phyloP scores from a whole-genome alignment of 2,888 invertebrate species.

The Caenorhabditis doughertyi region DNA sequence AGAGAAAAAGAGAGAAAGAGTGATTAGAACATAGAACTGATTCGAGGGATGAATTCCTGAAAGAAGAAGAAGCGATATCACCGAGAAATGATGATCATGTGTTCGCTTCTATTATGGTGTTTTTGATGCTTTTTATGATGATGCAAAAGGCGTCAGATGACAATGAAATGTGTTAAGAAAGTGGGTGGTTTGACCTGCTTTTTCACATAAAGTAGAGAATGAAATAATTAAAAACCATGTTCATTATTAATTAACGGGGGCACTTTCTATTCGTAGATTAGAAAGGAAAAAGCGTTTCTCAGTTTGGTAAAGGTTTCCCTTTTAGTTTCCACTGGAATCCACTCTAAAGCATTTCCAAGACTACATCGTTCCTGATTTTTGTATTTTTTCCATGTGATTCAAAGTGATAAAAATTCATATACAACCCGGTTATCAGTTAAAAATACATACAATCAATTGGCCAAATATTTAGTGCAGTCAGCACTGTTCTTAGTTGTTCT shows the following conservation, averaged over 20 bases:
- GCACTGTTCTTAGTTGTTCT: constrained; percentile 32
- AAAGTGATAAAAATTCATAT: background rate
- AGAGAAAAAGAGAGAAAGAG: background rate
- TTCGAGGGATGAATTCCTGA: constrained; percentile 26
- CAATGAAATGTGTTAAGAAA: constrained; percentile 31
- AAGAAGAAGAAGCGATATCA: background rate
- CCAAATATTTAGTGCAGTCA: constrained; percentile 33
- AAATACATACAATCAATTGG: constrained; percentile 4
- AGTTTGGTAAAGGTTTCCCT: no score
- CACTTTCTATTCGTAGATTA: no score
- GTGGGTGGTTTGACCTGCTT: constrained; percentile 34
- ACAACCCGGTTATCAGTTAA: background rate
- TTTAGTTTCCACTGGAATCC: no score
- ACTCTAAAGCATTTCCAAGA: no score
- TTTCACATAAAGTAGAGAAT: background rate
- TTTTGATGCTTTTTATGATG: constrained; percentile 29
- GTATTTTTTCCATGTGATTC: background rate
- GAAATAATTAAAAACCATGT: no score
- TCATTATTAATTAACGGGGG: no score
- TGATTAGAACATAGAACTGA: constrained; percentile 18
- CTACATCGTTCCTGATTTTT: no score
- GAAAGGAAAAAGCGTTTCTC: no score
- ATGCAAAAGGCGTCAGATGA: constrained; percentile 35
- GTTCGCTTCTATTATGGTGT: constrained; percentile 24
- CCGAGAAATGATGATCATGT: constrained; percentile 23